Percentiles rank a stretch among this genome's conserved stretches.
phyloP scores from a whole-genome alignment of 2,113 vertebrate genomes.

The Lepisosteus oculatus region DNA sequence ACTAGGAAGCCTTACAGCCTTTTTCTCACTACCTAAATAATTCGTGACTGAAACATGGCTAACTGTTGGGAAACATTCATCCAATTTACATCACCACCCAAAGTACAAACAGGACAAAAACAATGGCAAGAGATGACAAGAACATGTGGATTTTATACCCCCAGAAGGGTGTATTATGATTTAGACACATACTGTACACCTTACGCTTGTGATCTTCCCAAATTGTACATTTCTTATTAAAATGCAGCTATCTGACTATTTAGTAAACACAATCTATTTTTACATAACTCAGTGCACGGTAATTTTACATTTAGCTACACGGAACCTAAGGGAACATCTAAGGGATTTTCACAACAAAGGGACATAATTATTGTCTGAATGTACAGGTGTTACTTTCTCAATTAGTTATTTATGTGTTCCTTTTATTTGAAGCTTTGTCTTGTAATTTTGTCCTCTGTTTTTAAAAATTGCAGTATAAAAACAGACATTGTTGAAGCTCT shows the following conservation, averaged over 20 bases:
- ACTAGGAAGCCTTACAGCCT: too few relatives aligned
- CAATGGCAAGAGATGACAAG: not conserved
- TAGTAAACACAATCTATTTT: too few relatives aligned
- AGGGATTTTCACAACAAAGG: not conserved
- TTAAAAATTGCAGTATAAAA: not conserved
- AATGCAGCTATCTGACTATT: not conserved
- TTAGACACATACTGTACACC: not conserved
- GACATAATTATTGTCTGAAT: not conserved
- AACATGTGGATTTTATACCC: too few relatives aligned
- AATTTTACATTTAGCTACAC: too few relatives aligned
- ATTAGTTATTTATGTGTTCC: not conserved
- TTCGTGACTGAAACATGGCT: too few relatives aligned
- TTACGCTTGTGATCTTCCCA: not conserved
- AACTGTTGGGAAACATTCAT: not conserved
- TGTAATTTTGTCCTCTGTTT: not conserved
- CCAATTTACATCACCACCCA: not conserved
- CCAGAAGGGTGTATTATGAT: not conserved
- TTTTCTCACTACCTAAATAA: too few relatives aligned
- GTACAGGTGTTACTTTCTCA: not conserved
- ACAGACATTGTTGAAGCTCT: too few relatives aligned
- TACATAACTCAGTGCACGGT: too few relatives aligned
- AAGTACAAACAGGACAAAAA: not conserved
- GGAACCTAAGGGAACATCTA: not conserved
- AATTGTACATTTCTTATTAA: slow-evolving; percentile 1
- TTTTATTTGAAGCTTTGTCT: not conserved